Conservation (phyloP, 2,888 invertebrate species). For the Ophion costatus region DNA sequence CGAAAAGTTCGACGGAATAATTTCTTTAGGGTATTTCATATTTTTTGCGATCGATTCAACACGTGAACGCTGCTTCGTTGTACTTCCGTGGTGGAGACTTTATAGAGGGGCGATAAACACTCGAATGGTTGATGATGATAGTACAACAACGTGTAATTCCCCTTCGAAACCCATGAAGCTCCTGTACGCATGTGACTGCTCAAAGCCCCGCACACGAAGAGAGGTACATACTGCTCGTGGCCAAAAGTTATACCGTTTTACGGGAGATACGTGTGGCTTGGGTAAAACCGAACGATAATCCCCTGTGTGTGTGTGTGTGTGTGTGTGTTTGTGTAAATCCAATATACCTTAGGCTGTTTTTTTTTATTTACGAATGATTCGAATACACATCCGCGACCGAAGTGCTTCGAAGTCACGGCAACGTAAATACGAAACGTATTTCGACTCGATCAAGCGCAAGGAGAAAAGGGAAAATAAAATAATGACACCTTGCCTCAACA, state of each 20-base stretch:
- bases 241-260: slow-evolving; percentile 51
- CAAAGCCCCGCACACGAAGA: slow-evolving; percentile 55
- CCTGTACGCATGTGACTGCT: slow-evolving; percentile 50
- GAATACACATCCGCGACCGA: slow-evolving; percentile 30
- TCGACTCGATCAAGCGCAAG: slow-evolving; percentile 54
- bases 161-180: slow-evolving; percentile 50
- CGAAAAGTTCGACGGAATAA: not conserved
- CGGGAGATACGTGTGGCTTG: slow-evolving; percentile 49
- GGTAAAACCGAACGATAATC: slow-evolving; percentile 58
- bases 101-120: slow-evolving; percentile 41
- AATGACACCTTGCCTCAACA: slow-evolving; percentile 70
- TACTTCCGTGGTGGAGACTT: slow-evolving; percentile 44
- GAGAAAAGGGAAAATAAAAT: slow-evolving; percentile 37
- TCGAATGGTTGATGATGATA: slow-evolving; percentile 61
- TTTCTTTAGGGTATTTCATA: not conserved
- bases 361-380: slow-evolving; percentile 52
- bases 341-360: slow-evolving; percentile 65
- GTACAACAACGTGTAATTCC: slow-evolving; percentile 17
- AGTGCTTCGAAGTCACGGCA: slow-evolving; percentile 13
- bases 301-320: not conserved
- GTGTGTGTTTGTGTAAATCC: slow-evolving; percentile 23
- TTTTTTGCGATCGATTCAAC: not conserved
- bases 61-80: slow-evolving; percentile 53
- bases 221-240: slow-evolving; percentile 37
- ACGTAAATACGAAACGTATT: slow-evolving; percentile 35